Percentiles rank a stretch among this genome's conserved stretches.
phyloP scores from a whole-genome alignment of 2,113 vertebrate genomes.

The Xyrauchen texanus region DNA sequence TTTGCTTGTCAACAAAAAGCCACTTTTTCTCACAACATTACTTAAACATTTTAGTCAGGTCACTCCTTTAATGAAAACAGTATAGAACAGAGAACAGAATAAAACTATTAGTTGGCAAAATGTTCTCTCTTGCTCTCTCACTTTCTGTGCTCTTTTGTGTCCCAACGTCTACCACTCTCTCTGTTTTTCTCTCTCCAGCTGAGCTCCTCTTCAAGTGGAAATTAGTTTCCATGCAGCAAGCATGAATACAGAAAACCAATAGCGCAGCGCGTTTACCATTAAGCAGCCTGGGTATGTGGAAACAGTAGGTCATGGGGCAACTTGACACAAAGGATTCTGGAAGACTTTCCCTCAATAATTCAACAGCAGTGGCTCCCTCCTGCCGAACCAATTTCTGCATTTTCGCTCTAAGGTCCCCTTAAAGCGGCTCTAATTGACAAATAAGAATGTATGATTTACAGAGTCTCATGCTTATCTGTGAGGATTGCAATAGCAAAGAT shows the following conservation, averaged over 20 bases:
- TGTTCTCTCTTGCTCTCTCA: background rate
- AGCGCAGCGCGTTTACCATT: conserved; percentile 32
- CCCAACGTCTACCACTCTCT: background rate
- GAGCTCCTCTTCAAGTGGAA: conserved; percentile 49
- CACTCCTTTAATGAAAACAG: background rate
- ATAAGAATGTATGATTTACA: conserved; percentile 14
- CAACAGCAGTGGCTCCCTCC: conserved; percentile 37
- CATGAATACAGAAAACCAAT: conserved; percentile 34
- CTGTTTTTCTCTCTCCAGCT: conserved; percentile 17
- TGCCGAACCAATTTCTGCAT: conserved; percentile 21
- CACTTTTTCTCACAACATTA: background rate
- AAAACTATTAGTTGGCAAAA: conserved; percentile 5
- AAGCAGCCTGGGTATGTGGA: conserved; percentile 39
- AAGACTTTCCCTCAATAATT: conserved; percentile 31
- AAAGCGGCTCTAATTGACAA: conserved; percentile 27
- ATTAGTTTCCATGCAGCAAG: conserved; percentile 41
- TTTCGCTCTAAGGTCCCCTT: conserved; percentile 27
- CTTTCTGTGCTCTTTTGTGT: background rate
- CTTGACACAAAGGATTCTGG: conserved; percentile 27
- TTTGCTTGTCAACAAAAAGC: background rate
- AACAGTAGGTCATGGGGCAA: conserved; percentile 45
- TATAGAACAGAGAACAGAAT: background rate
- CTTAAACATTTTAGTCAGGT: background rate
- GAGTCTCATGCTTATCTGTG: conserved; percentile 29
- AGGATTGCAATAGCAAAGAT: conserved; percentile 33